These are phyloP conservation scores for Thysanoteuthis rhombus DNA, from an alignment of 2,888 invertebrate species.

Conservation along the genomic window DNA sequence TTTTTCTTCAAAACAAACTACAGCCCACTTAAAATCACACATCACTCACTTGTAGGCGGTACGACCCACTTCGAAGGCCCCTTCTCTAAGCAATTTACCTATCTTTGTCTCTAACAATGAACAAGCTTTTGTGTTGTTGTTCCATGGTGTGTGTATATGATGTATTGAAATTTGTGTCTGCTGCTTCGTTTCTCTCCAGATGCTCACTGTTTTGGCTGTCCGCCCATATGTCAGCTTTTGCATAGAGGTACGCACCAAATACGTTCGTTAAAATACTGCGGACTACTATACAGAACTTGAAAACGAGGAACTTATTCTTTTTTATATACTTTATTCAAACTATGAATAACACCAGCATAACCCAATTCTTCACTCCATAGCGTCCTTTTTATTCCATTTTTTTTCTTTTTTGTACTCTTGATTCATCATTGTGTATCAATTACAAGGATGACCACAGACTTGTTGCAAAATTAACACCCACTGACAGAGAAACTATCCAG, in stretches of 20 bases:
- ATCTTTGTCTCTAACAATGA: not conserved
- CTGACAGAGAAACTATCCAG: no score
- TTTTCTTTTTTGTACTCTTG: not conserved
- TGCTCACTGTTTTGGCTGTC: slow-evolving; percentile 12
- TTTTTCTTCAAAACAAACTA: no score
- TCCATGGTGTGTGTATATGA: not conserved
- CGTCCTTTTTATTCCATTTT: not conserved
- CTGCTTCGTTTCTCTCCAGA: slow-evolving; percentile 12
- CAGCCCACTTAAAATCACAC: no score
- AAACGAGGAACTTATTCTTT: no score
- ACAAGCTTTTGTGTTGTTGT: not conserved
- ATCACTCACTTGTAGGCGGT: no score
- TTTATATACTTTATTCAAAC: no score
- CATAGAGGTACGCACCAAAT: slow-evolving; percentile 12
- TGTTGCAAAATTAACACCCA: not conserved
- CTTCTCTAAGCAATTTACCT: not conserved
- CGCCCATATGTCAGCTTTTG: not conserved
- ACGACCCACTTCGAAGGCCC: no score
- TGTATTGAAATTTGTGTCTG: slow-evolving; percentile 1
- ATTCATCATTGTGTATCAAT: not conserved
- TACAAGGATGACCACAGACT: not conserved
- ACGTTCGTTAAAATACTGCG: not conserved
- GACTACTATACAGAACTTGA: not conserved
- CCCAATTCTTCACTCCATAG: no score
- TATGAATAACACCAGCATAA: no score